Evolutionary conservation across 2,888 invertebrate genomes (phyloP).

Genomic region (Augochlorella aurata): DNA sequence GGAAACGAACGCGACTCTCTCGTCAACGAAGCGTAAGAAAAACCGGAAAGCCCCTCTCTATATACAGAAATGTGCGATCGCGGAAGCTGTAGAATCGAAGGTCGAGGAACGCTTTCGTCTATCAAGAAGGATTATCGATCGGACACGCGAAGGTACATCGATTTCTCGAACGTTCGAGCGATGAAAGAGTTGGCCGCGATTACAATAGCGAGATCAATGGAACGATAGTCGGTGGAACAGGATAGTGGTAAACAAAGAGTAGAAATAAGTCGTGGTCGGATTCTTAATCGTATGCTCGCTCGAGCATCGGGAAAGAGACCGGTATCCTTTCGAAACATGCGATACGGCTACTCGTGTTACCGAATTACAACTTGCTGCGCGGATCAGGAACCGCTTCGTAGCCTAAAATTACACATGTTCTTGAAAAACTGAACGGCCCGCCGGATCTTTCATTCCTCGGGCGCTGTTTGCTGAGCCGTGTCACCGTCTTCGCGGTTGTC

Average conservation of each 20-base stretch:
- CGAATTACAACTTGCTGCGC: neutral
- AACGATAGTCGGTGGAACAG: constrained; percentile 6
- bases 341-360: constrained; percentile 51
- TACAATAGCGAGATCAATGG: constrained; percentile 12
- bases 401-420: constrained; percentile 63
- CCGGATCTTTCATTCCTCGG: constrained; percentile 68
- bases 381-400: constrained; percentile 56
- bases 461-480: constrained; percentile 51
- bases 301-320: constrained; percentile 1
- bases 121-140: neutral
- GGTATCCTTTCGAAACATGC: neutral
- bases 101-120: neutral
- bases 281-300: constrained; percentile 15
- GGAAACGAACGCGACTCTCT: neutral
- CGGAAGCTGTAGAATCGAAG: neutral
- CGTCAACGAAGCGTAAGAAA: constrained; percentile 19
- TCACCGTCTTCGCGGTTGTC: constrained; percentile 62
- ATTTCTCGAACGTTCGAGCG: constrained; percentile 10
- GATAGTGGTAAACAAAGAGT: constrained; percentile 36
- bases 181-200: constrained; percentile 14
- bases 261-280: constrained; percentile 30
- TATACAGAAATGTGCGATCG: constrained; percentile 9
- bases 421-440: constrained; percentile 55
- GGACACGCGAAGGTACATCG: constrained; percentile 14
- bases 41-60: constrained; percentile 16